A percentile compares a stretch with the other conserved stretches of the same genome.
Conservation (phyloP, 1,140 invertebrate genomes). For the Meloidogyne floridensis region DNA sequence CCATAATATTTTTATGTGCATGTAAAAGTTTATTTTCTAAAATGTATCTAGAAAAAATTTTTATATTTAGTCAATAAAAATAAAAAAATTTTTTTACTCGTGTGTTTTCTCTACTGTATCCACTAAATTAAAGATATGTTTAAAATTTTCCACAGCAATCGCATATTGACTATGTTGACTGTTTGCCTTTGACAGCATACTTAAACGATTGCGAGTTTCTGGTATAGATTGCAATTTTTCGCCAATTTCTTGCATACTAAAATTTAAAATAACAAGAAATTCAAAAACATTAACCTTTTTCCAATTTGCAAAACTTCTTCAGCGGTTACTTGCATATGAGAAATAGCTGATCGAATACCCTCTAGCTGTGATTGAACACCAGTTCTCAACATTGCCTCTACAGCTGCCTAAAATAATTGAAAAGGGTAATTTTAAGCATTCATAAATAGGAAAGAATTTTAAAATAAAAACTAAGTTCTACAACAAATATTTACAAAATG, state of each 20-base stretch:
- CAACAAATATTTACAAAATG: too few relatives aligned
- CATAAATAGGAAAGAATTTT: too few relatives aligned
- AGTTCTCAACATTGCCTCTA: slow-evolving; percentile 95
- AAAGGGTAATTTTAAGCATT: neutral
- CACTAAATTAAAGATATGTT: slow-evolving; percentile 95
- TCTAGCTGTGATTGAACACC: slow-evolving; percentile 96
- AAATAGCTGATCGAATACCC: slow-evolving; percentile 88
- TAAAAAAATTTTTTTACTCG: slow-evolving; percentile 68
- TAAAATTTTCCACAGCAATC: slow-evolving; percentile 94
- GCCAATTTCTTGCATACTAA: slow-evolving; percentile 72
- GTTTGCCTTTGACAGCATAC: slow-evolving; percentile 86
- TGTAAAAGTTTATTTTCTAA: slow-evolving; percentile 89
- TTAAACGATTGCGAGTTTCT: slow-evolving; percentile 77
- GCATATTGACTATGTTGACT: slow-evolving; percentile 86
- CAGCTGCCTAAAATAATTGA: slow-evolving; percentile 78
- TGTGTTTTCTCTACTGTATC: slow-evolving; percentile 92
- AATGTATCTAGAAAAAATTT: slow-evolving; percentile 72
- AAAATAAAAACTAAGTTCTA: too few relatives aligned
- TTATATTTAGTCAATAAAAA: neutral
- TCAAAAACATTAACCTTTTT: slow-evolving; percentile 71
- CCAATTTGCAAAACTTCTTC: slow-evolving; percentile 79
- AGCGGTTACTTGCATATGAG: slow-evolving; percentile 80
- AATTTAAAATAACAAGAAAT: slow-evolving; percentile 17
- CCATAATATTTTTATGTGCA: slow-evolving; percentile 85
- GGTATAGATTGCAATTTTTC: slow-evolving; percentile 74